Evolutionary conservation across 2,113 vertebrate species (phyloP).

Genomic region (Dasypus novemcinctus): DNA sequence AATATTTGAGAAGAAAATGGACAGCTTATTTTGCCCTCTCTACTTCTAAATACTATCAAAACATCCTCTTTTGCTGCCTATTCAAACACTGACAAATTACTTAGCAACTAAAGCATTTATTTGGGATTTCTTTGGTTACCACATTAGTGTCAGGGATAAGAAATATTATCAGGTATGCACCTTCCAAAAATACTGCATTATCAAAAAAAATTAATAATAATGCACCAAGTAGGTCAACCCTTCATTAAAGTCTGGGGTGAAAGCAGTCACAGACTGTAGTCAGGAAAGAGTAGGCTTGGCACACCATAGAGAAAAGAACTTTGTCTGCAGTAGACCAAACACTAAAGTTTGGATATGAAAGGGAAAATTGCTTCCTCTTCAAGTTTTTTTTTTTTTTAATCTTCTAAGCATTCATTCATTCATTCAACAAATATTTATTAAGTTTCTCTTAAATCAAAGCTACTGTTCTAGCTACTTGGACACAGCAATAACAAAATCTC

Average conservation of each 20-base stretch:
- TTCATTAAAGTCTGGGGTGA: slow-evolving; percentile 61
- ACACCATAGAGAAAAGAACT: slow-evolving; percentile 55
- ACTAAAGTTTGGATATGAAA: slow-evolving; percentile 10
- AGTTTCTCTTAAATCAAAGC: slow-evolving; percentile 40
- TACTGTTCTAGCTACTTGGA: background rate
- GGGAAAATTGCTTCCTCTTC: slow-evolving; percentile 63
- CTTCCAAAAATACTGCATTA: slow-evolving; percentile 68
- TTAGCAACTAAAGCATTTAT: slow-evolving; percentile 55
- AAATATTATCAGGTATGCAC: slow-evolving; percentile 72
- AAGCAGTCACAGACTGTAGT: slow-evolving; percentile 50
- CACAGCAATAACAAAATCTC: background rate
- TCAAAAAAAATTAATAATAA: slow-evolving; percentile 63
- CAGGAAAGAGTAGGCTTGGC: slow-evolving; percentile 56
- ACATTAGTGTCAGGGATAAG: slow-evolving; percentile 68
- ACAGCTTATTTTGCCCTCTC: slow-evolving; percentile 42
- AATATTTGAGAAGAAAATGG: background rate
- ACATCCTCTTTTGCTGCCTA: slow-evolving; percentile 40
- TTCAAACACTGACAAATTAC: slow-evolving; percentile 63
- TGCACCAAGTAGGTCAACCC: slow-evolving; percentile 43
- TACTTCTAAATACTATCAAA: slow-evolving; percentile 56
- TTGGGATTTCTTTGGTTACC: slow-evolving; percentile 53
- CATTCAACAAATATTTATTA: slow-evolving; percentile 60
- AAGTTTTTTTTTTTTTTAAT: background rate
- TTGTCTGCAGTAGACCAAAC: slow-evolving; percentile 50
- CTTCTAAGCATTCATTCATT: slow-evolving; percentile 37